These are phyloP conservation scores for Axis porcinus DNA, from an alignment of 2,113 vertebrate genomes.

Conservation along the genomic window DNA sequence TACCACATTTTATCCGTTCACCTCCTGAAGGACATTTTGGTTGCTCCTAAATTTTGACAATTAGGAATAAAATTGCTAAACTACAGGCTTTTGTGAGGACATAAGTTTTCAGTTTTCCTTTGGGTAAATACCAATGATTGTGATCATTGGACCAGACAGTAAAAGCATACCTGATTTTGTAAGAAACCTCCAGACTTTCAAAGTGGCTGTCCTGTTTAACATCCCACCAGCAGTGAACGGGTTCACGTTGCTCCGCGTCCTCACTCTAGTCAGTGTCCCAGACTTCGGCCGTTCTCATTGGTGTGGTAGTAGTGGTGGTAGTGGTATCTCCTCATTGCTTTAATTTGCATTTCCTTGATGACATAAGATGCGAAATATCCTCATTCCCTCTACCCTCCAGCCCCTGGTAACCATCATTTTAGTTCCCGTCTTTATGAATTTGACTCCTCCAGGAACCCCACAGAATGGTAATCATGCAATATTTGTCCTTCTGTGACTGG, in stretches of 20 bases:
- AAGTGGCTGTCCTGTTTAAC: background rate
- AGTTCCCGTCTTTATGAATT: background rate
- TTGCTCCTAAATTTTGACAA: background rate
- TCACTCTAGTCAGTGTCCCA: background rate
- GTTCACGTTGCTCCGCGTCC: fast-evolving
- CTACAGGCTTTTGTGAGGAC: background rate
- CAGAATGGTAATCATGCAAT: background rate
- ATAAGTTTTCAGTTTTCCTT: background rate
- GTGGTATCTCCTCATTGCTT: background rate
- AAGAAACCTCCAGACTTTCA: background rate
- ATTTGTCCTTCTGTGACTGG: background rate
- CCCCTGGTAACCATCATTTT: background rate
- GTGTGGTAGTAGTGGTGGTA: no score
- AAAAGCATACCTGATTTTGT: background rate
- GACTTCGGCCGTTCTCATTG: background rate
- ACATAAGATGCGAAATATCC: background rate
- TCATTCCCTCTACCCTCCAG: background rate
- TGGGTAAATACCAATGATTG: background rate
- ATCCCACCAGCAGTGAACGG: no score
- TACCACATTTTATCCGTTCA: background rate
- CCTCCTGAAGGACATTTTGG: background rate
- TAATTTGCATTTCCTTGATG: background rate
- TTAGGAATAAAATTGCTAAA: background rate
- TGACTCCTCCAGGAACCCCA: background rate
- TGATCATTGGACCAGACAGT: background rate